Conservation (phyloP, 2,888 invertebrate species). For the Clitarchus hookeri region DNA sequence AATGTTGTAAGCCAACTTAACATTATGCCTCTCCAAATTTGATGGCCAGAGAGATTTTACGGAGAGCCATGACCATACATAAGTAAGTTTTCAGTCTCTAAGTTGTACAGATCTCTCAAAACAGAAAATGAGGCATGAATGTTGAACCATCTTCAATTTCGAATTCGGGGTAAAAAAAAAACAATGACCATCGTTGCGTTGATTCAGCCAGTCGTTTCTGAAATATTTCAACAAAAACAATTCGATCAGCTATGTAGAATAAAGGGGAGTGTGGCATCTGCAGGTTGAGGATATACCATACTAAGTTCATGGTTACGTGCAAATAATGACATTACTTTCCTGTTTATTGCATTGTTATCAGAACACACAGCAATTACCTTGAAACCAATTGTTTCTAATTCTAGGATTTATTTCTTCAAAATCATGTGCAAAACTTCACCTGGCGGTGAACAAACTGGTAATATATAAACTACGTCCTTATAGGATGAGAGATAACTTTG, state of each 20-base stretch:
- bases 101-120: not conserved
- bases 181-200: not conserved
- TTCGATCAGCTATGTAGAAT: not conserved
- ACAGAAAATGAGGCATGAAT: not conserved
- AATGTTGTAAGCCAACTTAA: not conserved
- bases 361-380: not conserved
- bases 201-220: not conserved
- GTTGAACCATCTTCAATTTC: not conserved
- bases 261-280: not conserved
- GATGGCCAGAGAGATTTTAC: not conserved
- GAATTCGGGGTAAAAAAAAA: not conserved
- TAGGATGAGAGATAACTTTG: not conserved
- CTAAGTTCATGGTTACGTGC: not conserved
- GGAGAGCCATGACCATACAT: not conserved
- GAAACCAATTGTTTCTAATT: no score
- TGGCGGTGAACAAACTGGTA: not conserved
- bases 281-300: not conserved
- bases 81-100: not conserved
- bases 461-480: not conserved
- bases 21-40: not conserved
- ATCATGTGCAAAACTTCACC: not conserved
- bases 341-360: not conserved
- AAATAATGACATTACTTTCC: not conserved
- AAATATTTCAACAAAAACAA: not conserved
- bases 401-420: not conserved